A percentile compares a stretch with the other conserved stretches of the same genome.
These are phyloP conservation scores for Toxotes lorentzi DNA, from an alignment of 2,797 vertebrate species.

Conservation along the genomic window DNA sequence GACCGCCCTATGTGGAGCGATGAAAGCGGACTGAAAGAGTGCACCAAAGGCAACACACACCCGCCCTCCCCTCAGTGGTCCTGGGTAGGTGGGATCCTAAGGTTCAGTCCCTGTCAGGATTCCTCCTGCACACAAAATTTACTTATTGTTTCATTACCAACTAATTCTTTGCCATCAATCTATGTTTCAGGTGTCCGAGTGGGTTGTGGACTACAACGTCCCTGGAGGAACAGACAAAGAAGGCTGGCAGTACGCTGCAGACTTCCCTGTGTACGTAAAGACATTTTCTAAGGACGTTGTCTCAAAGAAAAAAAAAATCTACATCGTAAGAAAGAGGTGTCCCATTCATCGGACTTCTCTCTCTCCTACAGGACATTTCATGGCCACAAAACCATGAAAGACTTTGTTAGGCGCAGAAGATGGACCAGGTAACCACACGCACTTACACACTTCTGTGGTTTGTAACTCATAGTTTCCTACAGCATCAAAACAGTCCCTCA, in stretches of 20 bases:
- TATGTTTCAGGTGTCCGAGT: slow-evolving; percentile 90
- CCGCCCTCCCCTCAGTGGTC: slow-evolving; percentile 94
- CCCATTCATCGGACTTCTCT: neutral
- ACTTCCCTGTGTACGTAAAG: slow-evolving; percentile 93
- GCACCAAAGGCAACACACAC: slow-evolving; percentile 91
- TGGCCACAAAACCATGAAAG: slow-evolving; percentile 97
- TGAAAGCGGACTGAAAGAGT: slow-evolving; percentile 91
- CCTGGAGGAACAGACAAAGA: slow-evolving; percentile 93
- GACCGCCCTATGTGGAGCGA: slow-evolving; percentile 99
- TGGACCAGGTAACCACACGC: slow-evolving; percentile 90
- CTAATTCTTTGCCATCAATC: neutral
- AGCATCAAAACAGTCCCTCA: neutral
- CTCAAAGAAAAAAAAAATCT: neutral
- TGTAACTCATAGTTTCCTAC: neutral
- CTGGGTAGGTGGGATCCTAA: slow-evolving; percentile 86
- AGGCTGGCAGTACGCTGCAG: slow-evolving; percentile 98
- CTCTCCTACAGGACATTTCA: slow-evolving; percentile 90
- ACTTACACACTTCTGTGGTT: neutral
- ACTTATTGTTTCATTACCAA: neutral
- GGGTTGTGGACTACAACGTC: slow-evolving; percentile 90
- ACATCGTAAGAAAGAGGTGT: too few relatives aligned
- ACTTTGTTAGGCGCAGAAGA: slow-evolving; percentile 94
- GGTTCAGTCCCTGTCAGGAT: neutral
- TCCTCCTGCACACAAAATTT: neutral
- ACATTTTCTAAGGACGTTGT: neutral